A percentile compares a stretch with the other conserved stretches of the same genome.
Conservation (phyloP, 2,113 vertebrate species). For the Tetrao urogallus region DNA sequence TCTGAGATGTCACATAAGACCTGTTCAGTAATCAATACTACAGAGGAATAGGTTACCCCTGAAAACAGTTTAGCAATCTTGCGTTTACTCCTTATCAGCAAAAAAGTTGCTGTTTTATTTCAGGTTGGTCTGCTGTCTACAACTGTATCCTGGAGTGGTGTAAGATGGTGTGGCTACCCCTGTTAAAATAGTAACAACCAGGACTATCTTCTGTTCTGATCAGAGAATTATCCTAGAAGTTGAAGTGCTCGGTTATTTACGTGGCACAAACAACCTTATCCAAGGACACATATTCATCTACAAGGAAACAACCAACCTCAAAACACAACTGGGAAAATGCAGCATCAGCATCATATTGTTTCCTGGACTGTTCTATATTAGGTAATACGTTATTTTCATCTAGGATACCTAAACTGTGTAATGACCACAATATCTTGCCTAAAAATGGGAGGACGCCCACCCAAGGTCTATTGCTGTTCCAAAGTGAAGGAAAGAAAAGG, state of each 20-base stretch:
- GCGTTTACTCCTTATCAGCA: background rate
- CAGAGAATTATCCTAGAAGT: background rate
- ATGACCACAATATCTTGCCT: conserved; percentile 17
- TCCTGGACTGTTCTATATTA: conserved; percentile 52
- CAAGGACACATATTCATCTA: background rate
- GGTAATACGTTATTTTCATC: background rate
- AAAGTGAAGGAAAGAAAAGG: background rate
- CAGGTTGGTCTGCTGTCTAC: background rate
- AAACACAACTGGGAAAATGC: conserved; percentile 23
- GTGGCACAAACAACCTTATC: conserved; percentile 9
- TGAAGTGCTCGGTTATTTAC: background rate
- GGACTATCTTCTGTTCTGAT: conserved; percentile 17
- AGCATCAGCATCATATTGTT: conserved; percentile 37
- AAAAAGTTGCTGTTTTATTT: background rate
- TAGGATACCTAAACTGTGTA: conserved; percentile 15
- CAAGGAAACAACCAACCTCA: conserved; percentile 29
- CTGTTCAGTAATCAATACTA: background rate
- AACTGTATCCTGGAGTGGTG: background rate
- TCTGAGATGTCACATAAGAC: background rate
- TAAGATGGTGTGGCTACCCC: background rate
- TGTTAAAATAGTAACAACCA: conserved; percentile 5
- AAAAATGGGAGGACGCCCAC: conserved; percentile 30
- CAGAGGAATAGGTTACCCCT: background rate
- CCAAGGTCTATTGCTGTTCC: conserved; percentile 15
- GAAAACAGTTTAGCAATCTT: background rate